Conservation (phyloP, 2,888 invertebrate genomes). For the Zootermopsis nevadensis region DNA sequence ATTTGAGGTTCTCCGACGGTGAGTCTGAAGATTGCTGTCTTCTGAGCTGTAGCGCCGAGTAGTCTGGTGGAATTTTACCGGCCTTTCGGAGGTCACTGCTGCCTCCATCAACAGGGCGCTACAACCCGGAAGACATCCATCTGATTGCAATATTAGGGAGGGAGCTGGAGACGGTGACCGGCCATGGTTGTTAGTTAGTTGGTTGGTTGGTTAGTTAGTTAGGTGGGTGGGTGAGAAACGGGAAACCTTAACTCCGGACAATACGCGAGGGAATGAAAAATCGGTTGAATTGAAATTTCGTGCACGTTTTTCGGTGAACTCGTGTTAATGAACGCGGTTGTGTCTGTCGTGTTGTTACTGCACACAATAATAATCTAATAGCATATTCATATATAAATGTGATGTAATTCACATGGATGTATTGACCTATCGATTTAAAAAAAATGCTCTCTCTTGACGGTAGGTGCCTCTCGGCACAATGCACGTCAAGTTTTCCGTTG, state of each 20-base stretch:
- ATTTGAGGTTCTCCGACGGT: too few species aligned
- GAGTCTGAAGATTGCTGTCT: too few species aligned
- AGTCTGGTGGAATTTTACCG: too few species aligned
- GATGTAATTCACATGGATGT: conserved; percentile 4
- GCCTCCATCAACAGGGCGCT: too few species aligned
- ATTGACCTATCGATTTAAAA: conserved; percentile 13
- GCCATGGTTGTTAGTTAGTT: not conserved
- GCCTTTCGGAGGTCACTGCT: too few species aligned
- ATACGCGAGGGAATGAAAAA: too few species aligned
- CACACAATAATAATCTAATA: conserved; percentile 26
- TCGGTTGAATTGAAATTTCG: not conserved
- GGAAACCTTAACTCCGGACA: too few species aligned
- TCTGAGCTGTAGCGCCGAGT: too few species aligned
- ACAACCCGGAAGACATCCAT: too few species aligned
- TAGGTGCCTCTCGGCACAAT: conserved; percentile 6
- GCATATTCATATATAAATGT: conserved; percentile 28
- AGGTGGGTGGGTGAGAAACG: not conserved
- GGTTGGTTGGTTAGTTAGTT: not conserved
- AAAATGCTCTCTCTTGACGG: not conserved
- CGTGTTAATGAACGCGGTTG: conserved; percentile 7
- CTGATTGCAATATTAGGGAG: too few species aligned
- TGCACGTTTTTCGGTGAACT: conserved; percentile 7
- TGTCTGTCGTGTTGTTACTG: not conserved
- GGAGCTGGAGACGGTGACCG: too few species aligned
- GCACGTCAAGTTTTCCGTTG: conserved; percentile 16